Percentiles rank a stretch among this genome's conserved stretches.
phyloP scores from a whole-genome alignment of 2,888 invertebrate species.

The Drosophila stalkeri region DNA sequence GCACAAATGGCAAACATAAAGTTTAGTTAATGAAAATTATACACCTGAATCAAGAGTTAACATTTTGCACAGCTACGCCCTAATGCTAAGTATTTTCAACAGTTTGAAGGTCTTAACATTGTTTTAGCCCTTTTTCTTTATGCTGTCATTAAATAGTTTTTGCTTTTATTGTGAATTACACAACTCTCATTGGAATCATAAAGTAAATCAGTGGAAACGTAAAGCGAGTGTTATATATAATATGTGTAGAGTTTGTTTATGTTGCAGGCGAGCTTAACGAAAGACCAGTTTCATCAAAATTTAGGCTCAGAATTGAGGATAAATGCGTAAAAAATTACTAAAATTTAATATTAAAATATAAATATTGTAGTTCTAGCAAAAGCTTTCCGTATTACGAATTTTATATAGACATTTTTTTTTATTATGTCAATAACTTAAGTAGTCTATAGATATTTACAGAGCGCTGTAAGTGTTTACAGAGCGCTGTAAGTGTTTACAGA shows the following conservation, averaged over 20 bases:
- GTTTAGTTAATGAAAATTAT: constrained; percentile 55
- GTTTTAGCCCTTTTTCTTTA: constrained; percentile 2
- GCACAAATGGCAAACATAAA: constrained; percentile 6
- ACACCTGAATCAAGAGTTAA: constrained; percentile 17
- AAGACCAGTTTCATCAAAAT: accelerated
- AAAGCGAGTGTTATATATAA: not conserved
- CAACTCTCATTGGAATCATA: not conserved
- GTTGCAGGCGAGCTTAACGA: not conserved
- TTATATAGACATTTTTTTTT: too few relatives aligned
- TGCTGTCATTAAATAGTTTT: constrained; percentile 26
- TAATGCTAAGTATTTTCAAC: constrained; percentile 39
- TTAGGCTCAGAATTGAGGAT: too few relatives aligned
- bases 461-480: not conserved
- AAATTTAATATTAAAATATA: too few relatives aligned
- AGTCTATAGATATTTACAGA: not conserved
- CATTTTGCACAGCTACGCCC: constrained; percentile 30
- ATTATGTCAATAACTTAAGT: too few relatives aligned
- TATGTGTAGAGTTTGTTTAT: not conserved
- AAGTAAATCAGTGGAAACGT: not conserved
- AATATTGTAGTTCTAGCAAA: too few relatives aligned
- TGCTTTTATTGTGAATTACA: constrained; percentile 22
- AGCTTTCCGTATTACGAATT: too few relatives aligned
- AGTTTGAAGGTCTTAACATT: constrained; percentile 56
- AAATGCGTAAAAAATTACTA: too few relatives aligned
- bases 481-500: not conserved